These are phyloP conservation scores for Pristionchus entomophagus DNA, from an alignment of 2,888 invertebrate genomes.

Conservation along the genomic window DNA sequence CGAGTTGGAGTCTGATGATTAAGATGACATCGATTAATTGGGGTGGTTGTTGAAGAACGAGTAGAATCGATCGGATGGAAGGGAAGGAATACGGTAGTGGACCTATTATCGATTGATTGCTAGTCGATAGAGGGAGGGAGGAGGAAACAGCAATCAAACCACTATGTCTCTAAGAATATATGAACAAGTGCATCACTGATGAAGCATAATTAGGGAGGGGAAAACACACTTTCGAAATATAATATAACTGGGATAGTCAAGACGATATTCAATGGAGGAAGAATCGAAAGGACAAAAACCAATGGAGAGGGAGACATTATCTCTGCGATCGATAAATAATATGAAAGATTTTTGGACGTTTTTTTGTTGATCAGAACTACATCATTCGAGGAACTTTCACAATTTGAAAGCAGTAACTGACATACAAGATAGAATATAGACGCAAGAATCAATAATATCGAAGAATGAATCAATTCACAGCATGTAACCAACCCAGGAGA, in stretches of 20 bases:
- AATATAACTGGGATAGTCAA: not conserved
- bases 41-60: not conserved
- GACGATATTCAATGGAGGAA: slow-evolving; percentile 12
- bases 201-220: slow-evolving; percentile 4
- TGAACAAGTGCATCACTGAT: slow-evolving; percentile 7
- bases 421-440: not conserved
- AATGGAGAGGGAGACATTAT: not conserved
- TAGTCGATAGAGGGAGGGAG: not conserved
- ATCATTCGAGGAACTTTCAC: not conserved
- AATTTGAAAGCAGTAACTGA: not conserved
- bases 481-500: slow-evolving; percentile 7
- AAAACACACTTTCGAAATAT: not conserved
- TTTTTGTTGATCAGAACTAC: slow-evolving; percentile 3
- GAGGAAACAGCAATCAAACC: not conserved
- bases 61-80: slow-evolving; percentile 14
- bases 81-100: not conserved
- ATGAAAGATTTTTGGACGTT: not conserved
- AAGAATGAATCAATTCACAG: slow-evolving; percentile 39
- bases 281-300: slow-evolving; percentile 13
- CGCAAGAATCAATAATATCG: not conserved
- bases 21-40: slow-evolving; percentile 35
- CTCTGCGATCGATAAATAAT: not conserved
- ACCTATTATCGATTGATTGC: not conserved
- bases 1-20: slow-evolving; percentile 1
- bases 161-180: not conserved